Evolutionary conservation across 1,140 invertebrate genomes (phyloP).

Genomic region (Anoplolepis gracilipes): DNA sequence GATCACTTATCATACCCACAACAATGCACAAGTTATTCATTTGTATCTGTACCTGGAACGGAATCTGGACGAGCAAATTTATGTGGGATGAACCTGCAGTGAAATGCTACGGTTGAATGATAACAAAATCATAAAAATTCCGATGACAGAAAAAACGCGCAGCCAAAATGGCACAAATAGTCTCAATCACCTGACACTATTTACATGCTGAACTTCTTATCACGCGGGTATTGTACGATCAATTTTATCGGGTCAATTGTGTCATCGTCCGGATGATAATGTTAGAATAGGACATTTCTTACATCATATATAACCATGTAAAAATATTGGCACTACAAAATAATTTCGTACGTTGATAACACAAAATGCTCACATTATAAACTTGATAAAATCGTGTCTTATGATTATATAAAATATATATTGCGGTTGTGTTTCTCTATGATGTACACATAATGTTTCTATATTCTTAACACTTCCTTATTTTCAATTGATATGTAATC

Average conservation of each 20-base stretch:
- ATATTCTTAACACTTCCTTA: too few species aligned
- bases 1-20: constrained; percentile 5
- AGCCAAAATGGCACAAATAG: constrained; percentile 36
- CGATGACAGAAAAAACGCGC: background rate
- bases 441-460: too few species aligned
- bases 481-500: too few species aligned
- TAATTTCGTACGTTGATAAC: background rate
- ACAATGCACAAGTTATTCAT: background rate
- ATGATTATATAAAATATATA: background rate
- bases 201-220: constrained; percentile 65
- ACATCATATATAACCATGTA: background rate
- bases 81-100: background rate
- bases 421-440: too few species aligned
- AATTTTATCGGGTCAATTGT: constrained; percentile 11
- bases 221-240: background rate
- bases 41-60: background rate
- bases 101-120: background rate
- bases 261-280: background rate
- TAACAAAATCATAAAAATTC: background rate
- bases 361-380: background rate
- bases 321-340: background rate
- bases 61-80: background rate
- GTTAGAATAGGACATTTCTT: background rate
- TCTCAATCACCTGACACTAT: constrained; percentile 66
- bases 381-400: background rate